Conservation (phyloP, 2,113 vertebrate genomes). For the Mungos mungo region DNA sequence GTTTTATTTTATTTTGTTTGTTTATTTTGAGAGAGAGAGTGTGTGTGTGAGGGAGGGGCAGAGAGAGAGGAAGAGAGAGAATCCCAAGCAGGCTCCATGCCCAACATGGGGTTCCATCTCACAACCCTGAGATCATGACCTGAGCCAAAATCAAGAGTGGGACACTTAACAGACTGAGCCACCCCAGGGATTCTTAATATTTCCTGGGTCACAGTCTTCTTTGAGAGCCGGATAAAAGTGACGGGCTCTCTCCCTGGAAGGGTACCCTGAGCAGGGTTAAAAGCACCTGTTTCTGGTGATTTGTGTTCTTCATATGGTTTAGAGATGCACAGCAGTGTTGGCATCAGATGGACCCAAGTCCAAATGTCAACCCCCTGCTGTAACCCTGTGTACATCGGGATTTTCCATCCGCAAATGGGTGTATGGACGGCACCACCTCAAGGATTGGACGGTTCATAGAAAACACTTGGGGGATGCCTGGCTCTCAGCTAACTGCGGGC, state of each 20-base stretch:
- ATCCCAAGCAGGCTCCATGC: too few relatives aligned
- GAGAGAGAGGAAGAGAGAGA: too few relatives aligned
- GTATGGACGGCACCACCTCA: background rate
- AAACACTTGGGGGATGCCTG: too few relatives aligned
- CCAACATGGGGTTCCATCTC: too few relatives aligned
- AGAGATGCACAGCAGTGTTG: background rate
- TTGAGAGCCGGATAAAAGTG: background rate
- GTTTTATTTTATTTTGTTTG: too few relatives aligned
- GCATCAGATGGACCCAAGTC: background rate
- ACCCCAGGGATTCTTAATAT: background rate
- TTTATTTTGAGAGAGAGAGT: too few relatives aligned
- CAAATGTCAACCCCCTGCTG: background rate
- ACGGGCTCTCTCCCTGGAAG: background rate
- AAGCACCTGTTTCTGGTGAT: accelerated
- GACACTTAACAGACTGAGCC: too few relatives aligned
- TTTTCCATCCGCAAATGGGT: background rate
- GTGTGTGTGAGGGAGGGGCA: too few relatives aligned
- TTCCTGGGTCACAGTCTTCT: background rate
- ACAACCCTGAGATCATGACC: too few relatives aligned
- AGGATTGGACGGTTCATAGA: too few relatives aligned
- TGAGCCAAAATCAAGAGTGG: too few relatives aligned
- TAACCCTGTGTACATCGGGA: background rate
- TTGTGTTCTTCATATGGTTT: background rate
- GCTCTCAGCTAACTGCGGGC: background rate
- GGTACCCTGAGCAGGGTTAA: background rate